Base-by-base conservation (phyloP, 2,888 invertebrate genomes). In the Melipona bicolor region DNA sequence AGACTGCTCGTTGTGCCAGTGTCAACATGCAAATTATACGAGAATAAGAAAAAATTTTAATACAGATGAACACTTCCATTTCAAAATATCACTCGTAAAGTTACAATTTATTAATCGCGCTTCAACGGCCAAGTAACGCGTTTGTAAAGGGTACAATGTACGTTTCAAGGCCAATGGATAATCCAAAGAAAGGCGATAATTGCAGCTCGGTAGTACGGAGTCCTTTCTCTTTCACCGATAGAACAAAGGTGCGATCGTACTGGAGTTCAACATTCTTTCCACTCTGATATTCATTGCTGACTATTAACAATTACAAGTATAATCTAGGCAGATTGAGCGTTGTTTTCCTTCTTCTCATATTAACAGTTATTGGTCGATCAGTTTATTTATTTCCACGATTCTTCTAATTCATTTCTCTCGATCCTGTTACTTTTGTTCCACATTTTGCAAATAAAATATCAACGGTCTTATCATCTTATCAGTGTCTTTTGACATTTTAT, bases 131-230 rank as follows among this genome's bases (percentile, higher is more conserved):
- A 24, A 27, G 72, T 21, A 27, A 21, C 59, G 21, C 49, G 27
- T 49, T 5, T 27, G 61, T 21, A 61, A 61, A 72, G 61, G 49
- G 59, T 15, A 27, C 36, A 61, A 61, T n/a, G 56, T 43, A 59
- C 19, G 72, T 72, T 11, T 72, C 72, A 72, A 72, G 72, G 72
- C 21, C 72, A 49, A 49, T 19, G 52, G 49, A 72, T 72, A 72
- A 72, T 72, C 61, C 49, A 72, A 72, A 72, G 49, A 61, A 72
- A 72, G 72, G 72, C 72, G 72, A 72, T 72, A 72, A 72, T 72
- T 72, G 27, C 15, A 15, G 43, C 19, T 43, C 43, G 21, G 27
- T 36, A 21, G 4, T 49, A 27, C 49, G 27, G 72, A 27, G 61
- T 69, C 52, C 61, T 70, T 69, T 59, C 61, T 72, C 72, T 49